phyloP scores from a whole-genome alignment of 64 coral and sea anemone genomes.

The Dendrophyllia cribrosa region DNA sequence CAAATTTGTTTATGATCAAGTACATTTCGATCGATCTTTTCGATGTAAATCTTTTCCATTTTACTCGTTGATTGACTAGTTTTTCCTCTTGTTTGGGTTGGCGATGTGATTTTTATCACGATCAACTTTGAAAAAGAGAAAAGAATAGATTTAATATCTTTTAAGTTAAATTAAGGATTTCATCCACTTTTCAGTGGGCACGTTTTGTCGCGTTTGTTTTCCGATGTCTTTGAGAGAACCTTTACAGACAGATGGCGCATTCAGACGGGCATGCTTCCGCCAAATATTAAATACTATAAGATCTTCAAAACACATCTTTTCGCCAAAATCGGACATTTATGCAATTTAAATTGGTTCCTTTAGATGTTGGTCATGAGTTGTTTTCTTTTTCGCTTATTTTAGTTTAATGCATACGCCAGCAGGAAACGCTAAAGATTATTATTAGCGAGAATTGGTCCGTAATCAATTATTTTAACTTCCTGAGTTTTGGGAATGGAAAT shows the following conservation, averaged over 20 bases:
- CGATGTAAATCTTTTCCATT: not conserved
- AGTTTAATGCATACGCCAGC: not conserved
- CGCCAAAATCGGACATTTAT: not conserved
- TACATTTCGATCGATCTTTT: not conserved
- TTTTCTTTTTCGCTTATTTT: constrained; percentile 9
- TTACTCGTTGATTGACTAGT: not conserved
- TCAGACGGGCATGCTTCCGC: not conserved
- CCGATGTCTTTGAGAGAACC: not conserved
- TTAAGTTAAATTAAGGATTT: constrained; percentile 8
- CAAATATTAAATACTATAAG: not conserved
- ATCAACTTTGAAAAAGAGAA: not conserved
- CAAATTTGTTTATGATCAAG: constrained; percentile 46
- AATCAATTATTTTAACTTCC: constrained; percentile 49
- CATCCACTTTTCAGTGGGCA: not conserved
- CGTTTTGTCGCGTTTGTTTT: constrained; percentile 37
- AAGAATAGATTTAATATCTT: not conserved
- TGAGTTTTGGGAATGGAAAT: not conserved
- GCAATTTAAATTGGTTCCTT: not conserved
- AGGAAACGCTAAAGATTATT: constrained; percentile 19
- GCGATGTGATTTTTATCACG: not conserved
- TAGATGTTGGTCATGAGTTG: not conserved
- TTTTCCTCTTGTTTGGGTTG: not conserved
- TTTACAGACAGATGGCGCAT: constrained; percentile 5
- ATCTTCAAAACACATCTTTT: not conserved
- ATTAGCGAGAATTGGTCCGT: not conserved